Conservation (phyloP, 2,797 vertebrate genomes). For the Pseudomugil gertrudae region DNA sequence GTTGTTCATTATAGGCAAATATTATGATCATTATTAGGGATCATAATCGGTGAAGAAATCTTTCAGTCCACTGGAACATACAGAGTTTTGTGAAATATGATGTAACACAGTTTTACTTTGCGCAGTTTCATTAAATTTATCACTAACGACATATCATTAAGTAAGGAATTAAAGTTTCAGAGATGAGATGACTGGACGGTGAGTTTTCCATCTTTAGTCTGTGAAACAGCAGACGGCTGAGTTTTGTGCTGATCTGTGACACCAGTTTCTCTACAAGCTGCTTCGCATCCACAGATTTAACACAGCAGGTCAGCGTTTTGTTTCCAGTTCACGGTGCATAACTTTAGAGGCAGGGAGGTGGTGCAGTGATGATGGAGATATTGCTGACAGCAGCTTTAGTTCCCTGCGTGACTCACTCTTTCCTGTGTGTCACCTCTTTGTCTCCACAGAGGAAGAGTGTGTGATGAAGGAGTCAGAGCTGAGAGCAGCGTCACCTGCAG, state of each 20-base stretch:
- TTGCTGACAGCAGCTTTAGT: conserved; percentile 43
- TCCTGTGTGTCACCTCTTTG: conserved; percentile 43
- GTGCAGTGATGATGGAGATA: conserved; percentile 33
- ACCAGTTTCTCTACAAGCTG: background rate
- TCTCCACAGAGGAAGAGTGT: conserved; percentile 79
- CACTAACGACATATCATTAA: too few relatives aligned
- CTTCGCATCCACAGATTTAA: conserved; percentile 10
- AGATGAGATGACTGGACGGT: too few relatives aligned
- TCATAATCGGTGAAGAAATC: too few relatives aligned
- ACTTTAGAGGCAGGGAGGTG: conserved; percentile 25
- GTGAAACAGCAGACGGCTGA: too few relatives aligned
- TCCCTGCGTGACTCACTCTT: conserved; percentile 47
- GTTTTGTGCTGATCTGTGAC: background rate
- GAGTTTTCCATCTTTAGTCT: too few relatives aligned
- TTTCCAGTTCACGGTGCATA: conserved; percentile 4
- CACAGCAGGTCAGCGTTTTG: conserved; percentile 18
- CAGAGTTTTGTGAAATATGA: too few relatives aligned
- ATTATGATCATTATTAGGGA: too few relatives aligned
- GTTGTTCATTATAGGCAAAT: too few relatives aligned
- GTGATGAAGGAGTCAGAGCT: conserved; percentile 72
- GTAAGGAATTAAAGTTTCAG: too few relatives aligned
- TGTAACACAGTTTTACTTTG: too few relatives aligned
- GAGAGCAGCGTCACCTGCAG: conserved; percentile 53
- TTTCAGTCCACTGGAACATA: too few relatives aligned
- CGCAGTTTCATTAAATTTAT: too few relatives aligned